Base-by-base conservation (phyloP, 2,888 invertebrate species). In the Gandaritis pyraliata region DNA sequence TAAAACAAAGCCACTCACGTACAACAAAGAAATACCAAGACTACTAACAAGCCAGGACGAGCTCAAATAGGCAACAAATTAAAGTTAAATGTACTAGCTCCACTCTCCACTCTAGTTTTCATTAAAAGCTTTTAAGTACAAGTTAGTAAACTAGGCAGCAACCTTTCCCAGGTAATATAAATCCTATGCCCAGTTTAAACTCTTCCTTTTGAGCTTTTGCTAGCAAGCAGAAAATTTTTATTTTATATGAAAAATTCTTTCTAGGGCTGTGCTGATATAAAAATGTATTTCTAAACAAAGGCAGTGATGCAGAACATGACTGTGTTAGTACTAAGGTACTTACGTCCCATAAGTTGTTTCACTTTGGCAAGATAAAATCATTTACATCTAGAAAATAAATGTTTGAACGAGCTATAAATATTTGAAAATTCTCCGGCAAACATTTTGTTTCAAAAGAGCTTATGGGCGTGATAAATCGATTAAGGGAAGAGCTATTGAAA, bases 231-330 rank as follows among this genome's bases (percentile, higher is more conserved):
- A 36, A 56, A 58, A 64, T 65, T 61, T 52, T 45, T 63, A 62
- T 65, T 64, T 59, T 53, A 56, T 56, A 66, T 59, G 63, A 65
- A 64, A 64, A 66, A 65, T 66, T 41, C 52, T 66, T 58, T 56
- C 12, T 45, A 45, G 49, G 39, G 15, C 13, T 48, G 38, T 54
- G 39, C 50, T 54, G 46, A 61, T 60, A 64, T 61, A 59, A 59
- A 59, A 59, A 61, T 56, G 39, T 43, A 38, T 53, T 61, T 56
- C 18, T 29, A 57, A 64, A 58, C 52, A 66, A 63, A 58, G 50
- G 58, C 50, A 30, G 16, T 55, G 52, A 7, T 18, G 45, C 45
- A 18, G 45, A 18, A 45, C 10, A 45, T 12, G n/a, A n/a, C n/a
- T n/a, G 18, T 18, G 11, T 15, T 10, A 43, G 13, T 41, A 13